Base-by-base conservation (phyloP, 2,888 invertebrate species). In the Limnephilus auricula region DNA sequence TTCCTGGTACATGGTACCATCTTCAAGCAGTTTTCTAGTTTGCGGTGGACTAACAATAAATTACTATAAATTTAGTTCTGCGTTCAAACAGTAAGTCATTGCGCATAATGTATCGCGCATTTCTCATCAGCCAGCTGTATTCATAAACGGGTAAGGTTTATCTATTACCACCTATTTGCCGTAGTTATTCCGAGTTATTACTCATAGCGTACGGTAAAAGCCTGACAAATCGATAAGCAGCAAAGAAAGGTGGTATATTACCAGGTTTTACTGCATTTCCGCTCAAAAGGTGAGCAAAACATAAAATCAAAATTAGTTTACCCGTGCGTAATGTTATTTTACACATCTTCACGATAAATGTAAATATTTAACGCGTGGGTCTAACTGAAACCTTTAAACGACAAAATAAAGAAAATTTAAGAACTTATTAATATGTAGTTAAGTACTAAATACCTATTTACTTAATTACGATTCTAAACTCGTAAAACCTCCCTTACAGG, bases 161-260 rank as follows among this genome's bases (percentile, higher is more conserved):
- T 91, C 89, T 91, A 85, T 91, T 91, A 91, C 91, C 91, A 91
- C 89, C 84, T 85, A 89, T 91, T 91, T 85, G 79, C 80, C 31
- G 85, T 50, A 79, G 82, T 83, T 85, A 88, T 91, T 83, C 65
- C 79, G 45, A 40, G 50, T 37, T 79, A 80, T 89, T 89, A 89
- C 79, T 91, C 85, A 91, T 89, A 89, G 79, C 45, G 89, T 87
- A 89, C 79, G 85, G 79, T 45, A 40, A 82, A 85, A 34, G 32
- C 40, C 83, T 89, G 91, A 91, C 91, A 91, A 91, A 91, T 91
- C 86, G 91, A 85, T 89, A 79, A 18, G 13, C 89, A 32, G 34
- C n/a, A 79, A 79, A 89, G 37, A 79, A 89, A 79, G n/a, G 65
- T 18, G 13, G 31, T 89, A 40, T 37, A 32, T 31, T 65, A 37